These are phyloP conservation scores for Epizoanthus stellaris DNA, from an alignment of 92 coral and sea anemone genomes.

Conservation along the genomic window DNA sequence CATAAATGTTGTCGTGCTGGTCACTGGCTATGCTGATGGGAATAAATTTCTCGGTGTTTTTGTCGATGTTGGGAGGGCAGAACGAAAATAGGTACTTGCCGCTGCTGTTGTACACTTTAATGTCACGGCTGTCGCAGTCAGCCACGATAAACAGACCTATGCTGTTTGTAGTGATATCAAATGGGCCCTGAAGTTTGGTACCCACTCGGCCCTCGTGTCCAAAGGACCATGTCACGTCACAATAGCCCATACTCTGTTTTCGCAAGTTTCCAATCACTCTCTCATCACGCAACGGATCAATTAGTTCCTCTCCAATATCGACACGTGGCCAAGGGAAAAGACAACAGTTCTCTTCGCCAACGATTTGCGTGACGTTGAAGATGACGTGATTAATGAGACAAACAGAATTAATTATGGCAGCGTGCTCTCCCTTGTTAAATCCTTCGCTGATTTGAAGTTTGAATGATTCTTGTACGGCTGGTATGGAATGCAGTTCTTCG, in stretches of 20 bases:
- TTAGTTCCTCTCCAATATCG: slow-evolving; percentile 31
- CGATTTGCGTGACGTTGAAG: slow-evolving; percentile 34
- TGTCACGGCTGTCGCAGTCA: slow-evolving; percentile 42
- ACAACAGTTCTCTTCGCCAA: slow-evolving; percentile 32
- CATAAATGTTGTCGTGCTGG: slow-evolving; percentile 36
- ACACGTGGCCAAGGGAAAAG: slow-evolving; percentile 44
- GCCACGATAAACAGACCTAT: slow-evolving; percentile 44
- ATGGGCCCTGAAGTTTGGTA: slow-evolving; percentile 38
- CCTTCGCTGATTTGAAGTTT: slow-evolving; percentile 22
- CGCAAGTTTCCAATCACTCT: slow-evolving; percentile 40
- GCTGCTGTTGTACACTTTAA: slow-evolving; percentile 34
- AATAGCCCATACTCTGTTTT: slow-evolving; percentile 30
- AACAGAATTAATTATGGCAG: slow-evolving; percentile 4
- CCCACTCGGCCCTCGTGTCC: slow-evolving; percentile 43
- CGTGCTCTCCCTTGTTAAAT: slow-evolving; percentile 15
- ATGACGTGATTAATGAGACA: slow-evolving; percentile 33
- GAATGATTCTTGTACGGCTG: slow-evolving; percentile 25
- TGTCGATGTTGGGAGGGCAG: slow-evolving; percentile 38
- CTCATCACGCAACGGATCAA: slow-evolving; percentile 55
- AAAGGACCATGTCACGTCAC: slow-evolving; percentile 52
- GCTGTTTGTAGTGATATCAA: slow-evolving; percentile 33
- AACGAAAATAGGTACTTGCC: slow-evolving; percentile 39
- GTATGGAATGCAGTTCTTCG: slow-evolving; percentile 26
- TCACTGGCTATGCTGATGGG: slow-evolving; percentile 46
- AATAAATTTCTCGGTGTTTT: slow-evolving; percentile 29